These are phyloP conservation scores for Rhea americana DNA, from an alignment of 2,113 vertebrate genomes.

Conservation along the genomic window DNA sequence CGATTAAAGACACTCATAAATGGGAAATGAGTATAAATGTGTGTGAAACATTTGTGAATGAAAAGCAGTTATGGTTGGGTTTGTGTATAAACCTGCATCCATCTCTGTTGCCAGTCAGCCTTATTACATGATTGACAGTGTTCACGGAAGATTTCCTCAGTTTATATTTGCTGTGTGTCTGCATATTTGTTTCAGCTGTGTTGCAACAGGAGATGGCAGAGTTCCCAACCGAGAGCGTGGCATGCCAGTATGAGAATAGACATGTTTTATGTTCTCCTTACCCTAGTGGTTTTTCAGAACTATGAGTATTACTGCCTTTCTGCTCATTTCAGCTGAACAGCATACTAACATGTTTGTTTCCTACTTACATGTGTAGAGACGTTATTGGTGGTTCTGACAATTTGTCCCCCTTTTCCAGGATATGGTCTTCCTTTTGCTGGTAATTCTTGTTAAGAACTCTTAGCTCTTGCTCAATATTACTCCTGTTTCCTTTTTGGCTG, in stretches of 20 bases:
- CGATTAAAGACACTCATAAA: neutral
- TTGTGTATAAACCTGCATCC: neutral
- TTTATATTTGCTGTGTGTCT: accelerated
- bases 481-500: neutral
- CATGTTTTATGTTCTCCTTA: neutral
- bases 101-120: accelerated
- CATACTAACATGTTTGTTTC: neutral
- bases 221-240: neutral
- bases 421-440: neutral
- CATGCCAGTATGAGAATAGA: neutral
- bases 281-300: neutral
- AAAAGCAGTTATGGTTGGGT: accelerated
- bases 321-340: neutral
- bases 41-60: accelerated
- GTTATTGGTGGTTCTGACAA: neutral
- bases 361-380: neutral
- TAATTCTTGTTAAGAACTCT: neutral
- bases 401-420: neutral
- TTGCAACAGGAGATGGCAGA: slow-evolving; percentile 34
- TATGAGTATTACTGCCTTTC: neutral
- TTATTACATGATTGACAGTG: neutral
- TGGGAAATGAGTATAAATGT: neutral
- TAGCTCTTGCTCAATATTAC: neutral
- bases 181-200: neutral
- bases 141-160: neutral